phyloP scores from a whole-genome alignment of 2,888 invertebrate genomes.

The Sarcophaga variegata region DNA sequence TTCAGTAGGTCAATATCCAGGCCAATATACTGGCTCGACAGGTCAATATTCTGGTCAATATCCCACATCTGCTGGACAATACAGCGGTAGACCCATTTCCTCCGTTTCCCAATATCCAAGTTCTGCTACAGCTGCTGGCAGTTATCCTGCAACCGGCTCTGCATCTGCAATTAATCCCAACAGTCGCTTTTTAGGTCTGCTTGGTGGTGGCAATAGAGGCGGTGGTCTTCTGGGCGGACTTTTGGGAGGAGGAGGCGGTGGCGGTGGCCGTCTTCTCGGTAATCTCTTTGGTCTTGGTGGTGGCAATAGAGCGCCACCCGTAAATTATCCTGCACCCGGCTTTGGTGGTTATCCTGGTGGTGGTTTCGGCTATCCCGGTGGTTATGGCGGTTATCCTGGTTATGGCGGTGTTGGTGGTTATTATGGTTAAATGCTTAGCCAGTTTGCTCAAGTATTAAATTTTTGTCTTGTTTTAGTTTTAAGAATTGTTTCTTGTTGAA shows the following conservation, averaged over 20 bases:
- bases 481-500: slow-evolving; percentile 38
- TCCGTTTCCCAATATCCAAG: slow-evolving; percentile 21
- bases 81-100: not conserved
- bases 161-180: slow-evolving; percentile 44
- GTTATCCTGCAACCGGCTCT: not conserved
- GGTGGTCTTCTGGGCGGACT: slow-evolving; percentile 61
- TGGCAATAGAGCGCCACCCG: slow-evolving; percentile 20
- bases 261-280: slow-evolving; percentile 30
- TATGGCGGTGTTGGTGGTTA: slow-evolving; percentile 38
- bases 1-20: not conserved
- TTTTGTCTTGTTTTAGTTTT: slow-evolving; percentile 29
- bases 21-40: not conserved
- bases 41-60: slow-evolving; percentile 9
- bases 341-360: slow-evolving; percentile 6
- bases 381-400: slow-evolving; percentile 48
- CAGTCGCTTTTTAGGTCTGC: slow-evolving; percentile 74
- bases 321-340: not conserved
- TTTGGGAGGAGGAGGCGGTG: not conserved
- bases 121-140: not conserved
- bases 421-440: slow-evolving; percentile 23
- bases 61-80: slow-evolving; percentile 12
- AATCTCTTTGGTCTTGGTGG: slow-evolving; percentile 49
- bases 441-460: slow-evolving; percentile 21
- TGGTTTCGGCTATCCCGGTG: slow-evolving; percentile 40
- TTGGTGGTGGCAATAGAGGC: slow-evolving; percentile 70